Base-by-base conservation (phyloP, 2,113 vertebrate species). In the Serilophus lunatus region DNA sequence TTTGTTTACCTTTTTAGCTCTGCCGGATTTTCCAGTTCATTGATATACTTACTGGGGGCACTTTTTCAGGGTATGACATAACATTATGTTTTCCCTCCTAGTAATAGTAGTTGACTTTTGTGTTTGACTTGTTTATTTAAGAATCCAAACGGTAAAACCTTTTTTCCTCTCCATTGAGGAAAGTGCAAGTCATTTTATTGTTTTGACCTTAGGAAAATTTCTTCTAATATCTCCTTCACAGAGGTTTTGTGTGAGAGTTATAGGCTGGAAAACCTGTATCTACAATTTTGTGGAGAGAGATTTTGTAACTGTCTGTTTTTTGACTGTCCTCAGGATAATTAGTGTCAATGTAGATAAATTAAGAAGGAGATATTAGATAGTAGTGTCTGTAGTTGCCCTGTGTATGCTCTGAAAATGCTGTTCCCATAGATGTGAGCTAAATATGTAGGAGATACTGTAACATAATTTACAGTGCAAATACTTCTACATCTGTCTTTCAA, bases 1-100 rank as follows among this genome's bases (percentile, higher is more conserved):
- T 93, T 95, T 93, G 80, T 93, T 95, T 95, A 82, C 47, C 36
- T 97, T 97, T 89, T 85, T 92, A 91, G 45, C 86, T 91, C 71
- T 3, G 7, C 65, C 47, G 87, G 86, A 87, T 95, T 92, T 96
- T 95, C 84, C 74, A 95, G 84, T 89, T 89, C 70, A 76, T 82
- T 92, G 45, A 31, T 87, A 50, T 8, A 69, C 33, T 76, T 93
- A 82, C 77, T 82, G 57, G 26, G 69, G 74, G 36, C 78, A 66
- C 38, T 72, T 92, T 95, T 87, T 71, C 49, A 91, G 81, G 15
- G 18, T 85, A 45, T 85, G 78, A 85, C 70, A 87, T 92, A 93
- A 65, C 82, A 33, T 3, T 88, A 35, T 66, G 31, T 85, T 95
- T 95, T 95, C 10, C 13, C 82, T 92, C 40, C 53, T 72, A 72